Conservation (phyloP, 2,797 vertebrate species). For the Moxostoma hubbsi region DNA sequence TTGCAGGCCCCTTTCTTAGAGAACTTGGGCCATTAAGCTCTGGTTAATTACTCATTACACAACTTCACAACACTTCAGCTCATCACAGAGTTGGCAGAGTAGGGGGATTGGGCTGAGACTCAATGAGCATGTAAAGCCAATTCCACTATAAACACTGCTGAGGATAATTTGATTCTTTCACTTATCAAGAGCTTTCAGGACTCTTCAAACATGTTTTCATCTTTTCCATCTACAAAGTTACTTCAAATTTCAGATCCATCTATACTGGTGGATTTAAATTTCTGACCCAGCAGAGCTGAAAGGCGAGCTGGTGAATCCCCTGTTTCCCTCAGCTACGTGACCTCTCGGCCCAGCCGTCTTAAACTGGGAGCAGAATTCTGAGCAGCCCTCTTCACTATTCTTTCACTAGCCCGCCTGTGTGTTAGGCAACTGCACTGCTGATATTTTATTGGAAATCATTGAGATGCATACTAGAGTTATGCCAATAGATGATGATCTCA, state of each 20-base stretch:
- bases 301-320: conserved; percentile 50
- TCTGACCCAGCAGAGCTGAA: conserved; percentile 60
- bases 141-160: conserved; percentile 37
- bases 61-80: conserved; percentile 52
- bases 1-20: conserved; percentile 28
- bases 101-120: background rate
- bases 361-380: conserved; percentile 25
- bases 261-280: conserved; percentile 60
- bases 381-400: conserved; percentile 53
- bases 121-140: conserved; percentile 55
- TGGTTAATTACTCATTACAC: conserved; percentile 62
- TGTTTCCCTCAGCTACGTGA: conserved; percentile 4
- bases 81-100: background rate
- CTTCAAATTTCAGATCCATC: conserved; percentile 64
- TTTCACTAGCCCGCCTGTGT: conserved; percentile 61
- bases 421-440: conserved; percentile 13
- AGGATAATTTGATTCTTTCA: conserved; percentile 64
- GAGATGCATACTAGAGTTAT: background rate
- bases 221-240: conserved; percentile 62
- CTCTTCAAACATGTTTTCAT: conserved; percentile 62
- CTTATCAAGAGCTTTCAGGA: conserved; percentile 57
- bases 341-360: conserved; percentile 15
- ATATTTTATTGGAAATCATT: conserved; percentile 42
- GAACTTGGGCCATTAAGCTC: conserved; percentile 52
- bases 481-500: too few species aligned